A percentile compares a stretch with the other conserved stretches of the same genome.
phyloP scores from a whole-genome alignment of 2,888 invertebrate species.

The Homarus gammarus region DNA sequence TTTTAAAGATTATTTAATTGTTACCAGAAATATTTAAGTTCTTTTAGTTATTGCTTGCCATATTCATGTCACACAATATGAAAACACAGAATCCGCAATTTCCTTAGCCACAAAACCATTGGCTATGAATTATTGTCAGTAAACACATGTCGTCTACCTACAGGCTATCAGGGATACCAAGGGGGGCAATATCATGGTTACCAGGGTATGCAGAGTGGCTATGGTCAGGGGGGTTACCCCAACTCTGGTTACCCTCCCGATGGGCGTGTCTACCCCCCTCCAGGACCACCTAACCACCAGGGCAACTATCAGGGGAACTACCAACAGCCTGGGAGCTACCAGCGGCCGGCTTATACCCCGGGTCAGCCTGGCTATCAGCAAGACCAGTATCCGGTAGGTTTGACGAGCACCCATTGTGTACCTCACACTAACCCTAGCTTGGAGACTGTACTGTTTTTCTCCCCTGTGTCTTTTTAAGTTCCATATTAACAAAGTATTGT shows the following conservation, averaged over 20 bases:
- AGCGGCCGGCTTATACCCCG: conserved; percentile 68
- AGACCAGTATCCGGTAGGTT: conserved; percentile 76
- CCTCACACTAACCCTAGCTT: conserved; percentile 39
- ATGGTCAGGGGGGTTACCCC: conserved; percentile 76
- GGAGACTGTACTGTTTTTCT: conserved; percentile 24
- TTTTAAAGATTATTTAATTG: not conserved
- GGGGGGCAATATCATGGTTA: conserved; percentile 74
- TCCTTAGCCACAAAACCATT: not conserved
- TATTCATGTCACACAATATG: not conserved
- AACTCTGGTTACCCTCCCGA: conserved; percentile 75
- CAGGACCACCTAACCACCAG: conserved; percentile 76
- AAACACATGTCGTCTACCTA: conserved; percentile 21
- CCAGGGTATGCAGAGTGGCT: conserved; percentile 75
- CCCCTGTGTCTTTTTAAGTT: conserved; percentile 7
- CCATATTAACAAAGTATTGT: conserved; percentile 26
- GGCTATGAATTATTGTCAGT: not conserved
- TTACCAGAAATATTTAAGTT: not conserved
- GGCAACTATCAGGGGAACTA: conserved; percentile 74
- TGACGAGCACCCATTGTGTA: not conserved
- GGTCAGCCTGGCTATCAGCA: conserved; percentile 74
- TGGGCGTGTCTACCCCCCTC: conserved; percentile 69
- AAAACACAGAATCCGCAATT: not conserved
- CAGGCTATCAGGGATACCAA: conserved; percentile 77
- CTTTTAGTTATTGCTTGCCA: not conserved
- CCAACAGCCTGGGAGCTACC: conserved; percentile 72